These are phyloP conservation scores for Galerucella nymphaeae DNA, from an alignment of 2,888 invertebrate species.

Conservation along the genomic window DNA sequence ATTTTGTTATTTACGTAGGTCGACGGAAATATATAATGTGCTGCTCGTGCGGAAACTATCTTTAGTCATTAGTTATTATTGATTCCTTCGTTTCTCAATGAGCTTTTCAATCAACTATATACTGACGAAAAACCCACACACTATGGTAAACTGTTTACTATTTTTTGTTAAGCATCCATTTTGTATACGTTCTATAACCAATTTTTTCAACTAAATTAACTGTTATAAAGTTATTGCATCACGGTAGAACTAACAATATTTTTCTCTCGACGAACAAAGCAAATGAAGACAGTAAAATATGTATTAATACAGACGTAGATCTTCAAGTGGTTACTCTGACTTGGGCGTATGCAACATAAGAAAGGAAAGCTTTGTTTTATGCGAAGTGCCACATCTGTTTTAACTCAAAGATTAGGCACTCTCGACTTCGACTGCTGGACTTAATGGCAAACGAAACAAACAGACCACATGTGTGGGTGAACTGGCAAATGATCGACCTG, in stretches of 20 bases:
- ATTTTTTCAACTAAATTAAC: background rate
- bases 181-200: background rate
- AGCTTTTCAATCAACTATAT: too few relatives aligned
- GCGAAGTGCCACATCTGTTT: conserved; percentile 54
- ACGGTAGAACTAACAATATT: background rate
- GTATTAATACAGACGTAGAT: conserved; percentile 30
- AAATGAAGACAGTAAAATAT: conserved; percentile 36
- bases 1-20: background rate
- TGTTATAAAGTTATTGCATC: background rate
- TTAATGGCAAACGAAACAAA: conserved; percentile 52
- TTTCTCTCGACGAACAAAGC: background rate
- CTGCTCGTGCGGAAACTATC: too few relatives aligned
- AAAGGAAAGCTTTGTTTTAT: conserved; percentile 54
- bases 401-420: conserved; percentile 56
- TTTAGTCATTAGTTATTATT: too few relatives aligned
- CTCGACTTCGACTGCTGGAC: conserved; percentile 52
- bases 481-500: conserved; percentile 52
- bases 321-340: conserved; percentile 46
- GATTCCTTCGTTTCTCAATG: too few relatives aligned
- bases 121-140: too few relatives aligned
- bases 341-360: conserved; percentile 45
- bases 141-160: too few relatives aligned
- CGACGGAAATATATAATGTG: too few relatives aligned
- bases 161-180: too few relatives aligned
- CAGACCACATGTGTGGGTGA: conserved; percentile 52